Percentiles rank a stretch among this genome's conserved stretches.
Evolutionary conservation across 2,113 vertebrate species (phyloP).

Genomic region (Ptilorrhoa leucosticta): DNA sequence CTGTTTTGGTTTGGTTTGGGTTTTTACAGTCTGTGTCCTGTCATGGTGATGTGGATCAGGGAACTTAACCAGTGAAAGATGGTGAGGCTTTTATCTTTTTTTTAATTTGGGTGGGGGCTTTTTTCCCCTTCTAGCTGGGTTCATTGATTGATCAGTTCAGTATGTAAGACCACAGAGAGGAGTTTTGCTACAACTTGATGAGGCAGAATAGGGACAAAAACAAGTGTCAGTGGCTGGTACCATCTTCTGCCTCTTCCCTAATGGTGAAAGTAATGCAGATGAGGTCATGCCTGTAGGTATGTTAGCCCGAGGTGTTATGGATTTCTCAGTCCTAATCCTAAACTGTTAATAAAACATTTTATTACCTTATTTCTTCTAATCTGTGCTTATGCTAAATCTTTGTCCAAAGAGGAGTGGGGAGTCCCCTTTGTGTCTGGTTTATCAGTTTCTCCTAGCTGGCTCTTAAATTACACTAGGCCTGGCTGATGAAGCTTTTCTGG

Average conservation of each 20-base stretch:
- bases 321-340: neutral
- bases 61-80: neutral
- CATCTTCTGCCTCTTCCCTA: neutral
- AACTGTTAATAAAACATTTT: neutral
- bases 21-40: neutral
- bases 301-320: neutral
- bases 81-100: neutral
- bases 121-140: rapidly evolving
- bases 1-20: neutral
- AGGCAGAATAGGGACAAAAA: neutral
- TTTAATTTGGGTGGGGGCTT: rapidly evolving
- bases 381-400: neutral
- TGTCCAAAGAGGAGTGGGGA: neutral
- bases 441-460: neutral
- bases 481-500: neutral
- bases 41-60: neutral
- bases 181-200: neutral
- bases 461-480: neutral
- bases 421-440: neutral
- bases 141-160: neutral
- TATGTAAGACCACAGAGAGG: neutral
- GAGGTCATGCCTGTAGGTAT: neutral
- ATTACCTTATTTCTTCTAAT: neutral
- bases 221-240: neutral
- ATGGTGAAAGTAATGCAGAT: neutral